Base-by-base conservation (phyloP, 2,113 vertebrate species). In the Meles meles region DNA sequence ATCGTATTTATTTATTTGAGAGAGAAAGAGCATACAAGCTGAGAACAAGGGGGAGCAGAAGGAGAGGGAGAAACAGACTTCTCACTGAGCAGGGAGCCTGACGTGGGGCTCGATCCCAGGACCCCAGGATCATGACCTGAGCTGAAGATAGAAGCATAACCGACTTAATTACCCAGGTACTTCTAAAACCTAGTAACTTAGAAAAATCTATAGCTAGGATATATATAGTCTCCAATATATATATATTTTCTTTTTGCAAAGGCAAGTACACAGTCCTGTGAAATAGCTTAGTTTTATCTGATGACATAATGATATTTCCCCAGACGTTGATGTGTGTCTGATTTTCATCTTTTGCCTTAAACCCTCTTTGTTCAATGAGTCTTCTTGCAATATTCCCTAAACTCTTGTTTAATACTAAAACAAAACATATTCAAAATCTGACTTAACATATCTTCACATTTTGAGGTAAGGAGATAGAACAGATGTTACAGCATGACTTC, bases 391-490 rank as follows among this genome's bases (percentile, higher is more conserved):
- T 69, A 8, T 18, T 94, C 29, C 31, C 27, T n/a, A 57, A 87
- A 88, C 17, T 92, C 13, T 86, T 85, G 42, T 96, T 94, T 83
- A 92, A 95, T 87, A 84, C 88, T 93, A 71, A 80, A 90, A 29
- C 55, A 98, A 81, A 92, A 39, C 52, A 85, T 34, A 23, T 72
- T 74, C 4, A 91, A 88, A 59, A 63, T 91, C 21, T 85, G 37
- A 63, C 86, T 82, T 88, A 85, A 76, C 27, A 18, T 93, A 47
- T 69, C 81, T 93, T 96, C 76, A 81, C 49, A 67, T 88, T 94
- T 96, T 91, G 63, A 97, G 59, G 63, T 57, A 95, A 31, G 44
- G 29, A 92, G 71, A 87, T 88, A 88, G 61, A 96, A 92, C 76
- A 95, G 81, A 93, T 97, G 65, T 94, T 93, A 55, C 34, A 85